A percentile compares a stretch with the other conserved stretches of the same genome.
These are phyloP conservation scores for Notodonta dromedarius DNA, from an alignment of 2,888 invertebrate species.

Conservation along the genomic window DNA sequence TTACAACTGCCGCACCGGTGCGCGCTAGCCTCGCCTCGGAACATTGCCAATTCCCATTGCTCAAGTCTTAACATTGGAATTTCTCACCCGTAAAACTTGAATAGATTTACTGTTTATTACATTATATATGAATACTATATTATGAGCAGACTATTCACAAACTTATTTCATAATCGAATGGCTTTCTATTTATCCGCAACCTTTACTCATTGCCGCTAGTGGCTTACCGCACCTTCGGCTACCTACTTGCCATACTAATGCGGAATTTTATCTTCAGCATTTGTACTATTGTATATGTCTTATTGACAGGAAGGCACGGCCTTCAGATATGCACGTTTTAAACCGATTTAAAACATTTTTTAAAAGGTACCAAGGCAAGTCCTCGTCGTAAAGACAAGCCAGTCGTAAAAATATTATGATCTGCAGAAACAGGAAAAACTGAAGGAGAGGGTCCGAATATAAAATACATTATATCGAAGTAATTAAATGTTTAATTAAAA, in stretches of 20 bases:
- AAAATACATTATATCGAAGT: conserved; percentile 52
- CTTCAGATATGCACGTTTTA: conserved; percentile 10
- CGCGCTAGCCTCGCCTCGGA: conserved; percentile 71
- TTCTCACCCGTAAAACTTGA: conserved; percentile 76
- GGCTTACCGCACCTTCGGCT: not conserved
- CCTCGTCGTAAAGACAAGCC: too few relatives aligned
- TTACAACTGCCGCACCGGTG: conserved; percentile 75
- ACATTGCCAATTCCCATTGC: conserved; percentile 82
- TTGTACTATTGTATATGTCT: not conserved
- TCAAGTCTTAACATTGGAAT: conserved; percentile 76
- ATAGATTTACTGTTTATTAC: conserved; percentile 69
- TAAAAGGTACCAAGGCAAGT: not conserved
- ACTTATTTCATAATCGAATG: conserved; percentile 37
- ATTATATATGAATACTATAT: conserved; percentile 43
- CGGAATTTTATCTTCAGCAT: not conserved
- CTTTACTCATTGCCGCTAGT: conserved; percentile 49
- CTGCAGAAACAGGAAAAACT: conserved; percentile 3
- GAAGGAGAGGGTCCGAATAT: conserved; percentile 19
- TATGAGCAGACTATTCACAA: conserved; percentile 21
- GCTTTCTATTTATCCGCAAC: conserved; percentile 36
- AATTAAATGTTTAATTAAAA: conserved; percentile 79
- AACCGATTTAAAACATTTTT: not conserved
- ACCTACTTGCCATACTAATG: not conserved
- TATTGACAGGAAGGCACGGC: conserved; percentile 19
- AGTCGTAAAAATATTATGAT: conserved; percentile 8